A percentile compares a stretch with the other conserved stretches of the same genome.
phyloP scores from a whole-genome alignment of 2,888 invertebrate genomes.

The Leptopilina drosophilae region DNA sequence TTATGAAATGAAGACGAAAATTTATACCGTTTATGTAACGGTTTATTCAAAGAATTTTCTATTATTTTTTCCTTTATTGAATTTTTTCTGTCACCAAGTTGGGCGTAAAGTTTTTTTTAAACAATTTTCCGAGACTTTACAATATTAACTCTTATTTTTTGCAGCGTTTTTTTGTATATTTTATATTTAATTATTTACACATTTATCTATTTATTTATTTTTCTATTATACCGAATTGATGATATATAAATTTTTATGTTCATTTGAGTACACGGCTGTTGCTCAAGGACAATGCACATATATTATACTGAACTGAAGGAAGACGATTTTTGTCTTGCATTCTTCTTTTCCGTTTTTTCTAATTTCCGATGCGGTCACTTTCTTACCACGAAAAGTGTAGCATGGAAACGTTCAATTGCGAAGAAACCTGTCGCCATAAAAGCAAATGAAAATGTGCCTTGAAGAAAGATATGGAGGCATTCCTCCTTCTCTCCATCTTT shows the following conservation, averaged over 20 bases:
- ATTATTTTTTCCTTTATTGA: no score
- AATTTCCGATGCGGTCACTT: constrained; percentile 54
- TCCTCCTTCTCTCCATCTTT: constrained; percentile 4
- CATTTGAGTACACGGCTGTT: neutral
- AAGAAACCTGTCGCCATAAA: constrained; percentile 56
- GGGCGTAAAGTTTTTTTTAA: no score
- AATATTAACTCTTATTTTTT: no score
- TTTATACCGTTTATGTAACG: no score
- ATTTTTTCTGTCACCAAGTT: no score
- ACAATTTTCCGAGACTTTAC: no score
- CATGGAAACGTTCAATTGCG: constrained; percentile 49
- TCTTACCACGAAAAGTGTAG: constrained; percentile 53
- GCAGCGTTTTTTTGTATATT: no score
- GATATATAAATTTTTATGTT: neutral
- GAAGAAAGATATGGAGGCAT: constrained; percentile 21
- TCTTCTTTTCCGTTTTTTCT: constrained; percentile 48
- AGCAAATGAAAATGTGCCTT: constrained; percentile 40
- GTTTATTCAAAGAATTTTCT: no score
- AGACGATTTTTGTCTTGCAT: constrained; percentile 22
- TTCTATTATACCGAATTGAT: neutral
- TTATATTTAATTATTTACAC: no score
- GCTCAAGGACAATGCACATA: neutral
- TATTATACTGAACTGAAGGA: neutral
- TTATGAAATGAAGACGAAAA: no score
- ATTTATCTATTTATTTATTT: neutral